phyloP scores from a whole-genome alignment of 2,797 vertebrate species.

The Hipposideros larvatus region DNA sequence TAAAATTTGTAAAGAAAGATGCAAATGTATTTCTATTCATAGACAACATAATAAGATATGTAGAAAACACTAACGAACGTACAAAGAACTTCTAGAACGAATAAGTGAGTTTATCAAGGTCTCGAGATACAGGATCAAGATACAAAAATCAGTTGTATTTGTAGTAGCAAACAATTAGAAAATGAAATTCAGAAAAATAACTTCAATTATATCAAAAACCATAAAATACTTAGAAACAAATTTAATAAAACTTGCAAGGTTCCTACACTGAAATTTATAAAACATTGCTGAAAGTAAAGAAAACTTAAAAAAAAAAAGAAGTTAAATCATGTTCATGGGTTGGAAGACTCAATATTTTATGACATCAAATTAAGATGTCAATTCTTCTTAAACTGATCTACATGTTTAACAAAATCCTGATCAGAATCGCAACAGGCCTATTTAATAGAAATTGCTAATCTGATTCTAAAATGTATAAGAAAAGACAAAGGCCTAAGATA shows the following conservation, averaged over 20 bases:
- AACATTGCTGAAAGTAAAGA: neutral
- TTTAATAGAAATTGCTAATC: neutral
- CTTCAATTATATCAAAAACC: neutral
- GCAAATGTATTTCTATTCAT: constrained; percentile 25
- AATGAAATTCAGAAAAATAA: constrained; percentile 40
- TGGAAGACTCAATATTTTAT: neutral
- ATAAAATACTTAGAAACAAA: constrained; percentile 24
- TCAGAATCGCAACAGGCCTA: neutral
- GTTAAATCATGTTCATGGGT: neutral
- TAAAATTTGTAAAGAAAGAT: constrained; percentile 19
- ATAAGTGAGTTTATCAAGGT: neutral
- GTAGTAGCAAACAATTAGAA: neutral
- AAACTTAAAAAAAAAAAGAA: neutral
- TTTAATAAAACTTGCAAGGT: neutral
- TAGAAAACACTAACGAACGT: neutral
- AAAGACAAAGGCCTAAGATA: neutral
- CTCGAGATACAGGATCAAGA: neutral
- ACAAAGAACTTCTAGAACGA: neutral
- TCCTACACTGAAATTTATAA: neutral
- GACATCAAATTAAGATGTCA: neutral
- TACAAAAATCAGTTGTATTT: constrained; percentile 33
- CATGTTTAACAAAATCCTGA: neutral
- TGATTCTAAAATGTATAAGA: neutral
- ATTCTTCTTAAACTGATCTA: neutral
- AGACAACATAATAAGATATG: neutral